Evolutionary conservation across 2,797 vertebrate genomes (phyloP).

Genomic region (Hephaestus fuliginosus): DNA sequence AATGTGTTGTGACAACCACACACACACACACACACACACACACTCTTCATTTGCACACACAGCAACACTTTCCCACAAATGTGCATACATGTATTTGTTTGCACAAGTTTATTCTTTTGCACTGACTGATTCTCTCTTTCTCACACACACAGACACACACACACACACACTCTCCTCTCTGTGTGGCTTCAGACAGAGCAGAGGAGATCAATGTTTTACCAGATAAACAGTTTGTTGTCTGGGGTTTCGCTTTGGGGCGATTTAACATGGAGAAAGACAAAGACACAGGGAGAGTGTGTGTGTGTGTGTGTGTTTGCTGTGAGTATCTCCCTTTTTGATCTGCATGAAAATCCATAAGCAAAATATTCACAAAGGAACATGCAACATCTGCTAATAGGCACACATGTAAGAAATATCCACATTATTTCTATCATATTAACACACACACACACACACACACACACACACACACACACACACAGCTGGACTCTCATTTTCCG

Average conservation of each 20-base stretch:
- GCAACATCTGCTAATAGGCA: constrained; percentile 14
- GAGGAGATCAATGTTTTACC: constrained; percentile 2
- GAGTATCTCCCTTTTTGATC: constrained; percentile 29
- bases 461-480: neutral
- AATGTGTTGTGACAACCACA: constrained; percentile 45
- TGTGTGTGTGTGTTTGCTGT: neutral
- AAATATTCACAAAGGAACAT: constrained; percentile 29
- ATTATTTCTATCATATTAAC: neutral
- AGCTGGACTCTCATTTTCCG: neutral
- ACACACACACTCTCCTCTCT: neutral
- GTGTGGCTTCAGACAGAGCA: neutral
- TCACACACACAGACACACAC: constrained; percentile 10
- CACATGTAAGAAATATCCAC: neutral
- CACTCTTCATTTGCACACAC: neutral
- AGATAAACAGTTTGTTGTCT: constrained; percentile 36
- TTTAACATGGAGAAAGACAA: constrained; percentile 4
- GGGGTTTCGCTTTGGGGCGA: constrained; percentile 2
- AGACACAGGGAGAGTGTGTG: constrained; percentile 5
- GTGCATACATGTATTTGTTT: neutral
- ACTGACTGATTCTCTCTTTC: neutral
- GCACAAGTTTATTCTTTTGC: neutral
- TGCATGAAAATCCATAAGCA: constrained; percentile 21
- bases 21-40: constrained; percentile 13
- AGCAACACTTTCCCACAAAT: constrained; percentile 9
- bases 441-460: too few relatives aligned